A percentile compares a stretch with the other conserved stretches of the same genome.
These are phyloP conservation scores for Chaetodon auriga DNA, from an alignment of 2,113 vertebrate species.

Conservation along the genomic window DNA sequence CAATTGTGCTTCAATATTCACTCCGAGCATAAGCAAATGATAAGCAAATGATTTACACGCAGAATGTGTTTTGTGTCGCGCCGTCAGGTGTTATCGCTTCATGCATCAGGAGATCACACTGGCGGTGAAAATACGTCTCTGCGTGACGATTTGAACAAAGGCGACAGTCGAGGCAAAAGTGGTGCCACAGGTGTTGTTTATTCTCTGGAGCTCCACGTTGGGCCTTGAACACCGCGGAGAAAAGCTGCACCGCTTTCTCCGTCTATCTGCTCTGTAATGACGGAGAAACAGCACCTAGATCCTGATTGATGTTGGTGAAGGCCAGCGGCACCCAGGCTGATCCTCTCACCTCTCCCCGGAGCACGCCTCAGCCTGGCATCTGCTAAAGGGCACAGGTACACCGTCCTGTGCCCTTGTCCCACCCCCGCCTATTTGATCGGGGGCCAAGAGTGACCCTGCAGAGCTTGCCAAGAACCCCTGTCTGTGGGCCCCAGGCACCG, in stretches of 20 bases:
- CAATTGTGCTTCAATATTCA: conserved; percentile 17
- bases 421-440: conserved; percentile 79
- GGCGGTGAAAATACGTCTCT: conserved; percentile 11
- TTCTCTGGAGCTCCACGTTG: background rate
- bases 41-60: background rate
- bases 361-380: conserved; percentile 74
- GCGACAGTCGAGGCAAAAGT: background rate
- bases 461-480: conserved; percentile 74
- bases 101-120: conserved; percentile 32
- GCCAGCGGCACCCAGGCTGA: conserved; percentile 62
- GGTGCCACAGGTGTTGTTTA: conserved; percentile 53
- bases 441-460: conserved; percentile 78
- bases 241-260: conserved; percentile 26
- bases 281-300: conserved; percentile 45
- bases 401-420: conserved; percentile 72
- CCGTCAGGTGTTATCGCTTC: conserved; percentile 15
- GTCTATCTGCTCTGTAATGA: conserved; percentile 63
- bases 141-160: conserved; percentile 24
- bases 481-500: conserved; percentile 71
- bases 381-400: conserved; percentile 81
- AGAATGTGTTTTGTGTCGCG: background rate
- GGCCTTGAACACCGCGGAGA: conserved; percentile 14
- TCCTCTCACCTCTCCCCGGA: conserved; percentile 66
- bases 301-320: conserved; percentile 72
- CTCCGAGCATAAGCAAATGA: conserved; percentile 27